A percentile compares a stretch with the other conserved stretches of the same genome.
These are phyloP conservation scores for Nomada fabriciana DNA, from an alignment of 2,888 invertebrate genomes.

Conservation along the genomic window DNA sequence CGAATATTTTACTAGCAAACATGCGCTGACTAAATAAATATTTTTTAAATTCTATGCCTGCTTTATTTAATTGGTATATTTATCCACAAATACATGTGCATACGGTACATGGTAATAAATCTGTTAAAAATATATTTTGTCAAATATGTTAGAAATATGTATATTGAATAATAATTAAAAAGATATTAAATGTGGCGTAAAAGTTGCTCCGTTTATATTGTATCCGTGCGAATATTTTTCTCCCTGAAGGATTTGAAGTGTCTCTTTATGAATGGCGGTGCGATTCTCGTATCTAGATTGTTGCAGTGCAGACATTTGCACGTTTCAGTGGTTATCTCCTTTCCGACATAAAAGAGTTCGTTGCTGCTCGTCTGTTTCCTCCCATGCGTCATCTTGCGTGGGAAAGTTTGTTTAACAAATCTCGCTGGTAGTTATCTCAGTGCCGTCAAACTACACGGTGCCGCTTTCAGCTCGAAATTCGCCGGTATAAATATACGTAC, in stretches of 20 bases:
- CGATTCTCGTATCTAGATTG: conserved; percentile 47
- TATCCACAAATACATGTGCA: too few relatives aligned
- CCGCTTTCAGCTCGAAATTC: conserved; percentile 26
- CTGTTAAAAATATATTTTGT: not conserved
- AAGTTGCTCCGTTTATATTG: not conserved
- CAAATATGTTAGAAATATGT: too few relatives aligned
- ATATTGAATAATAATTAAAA: not conserved
- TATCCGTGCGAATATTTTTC: not conserved
- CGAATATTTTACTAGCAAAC: too few relatives aligned
- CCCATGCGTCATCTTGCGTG: conserved; percentile 65
- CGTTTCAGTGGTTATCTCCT: conserved; percentile 53
- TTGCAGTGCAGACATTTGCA: conserved; percentile 46
- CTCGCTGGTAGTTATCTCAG: conserved; percentile 48
- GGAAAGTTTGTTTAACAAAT: conserved; percentile 65
- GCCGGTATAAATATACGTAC: conserved; percentile 20
- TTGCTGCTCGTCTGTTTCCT: conserved; percentile 59
- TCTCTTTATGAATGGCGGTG: conserved; percentile 49
- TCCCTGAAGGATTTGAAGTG: conserved; percentile 15
- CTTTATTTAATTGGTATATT: too few relatives aligned
- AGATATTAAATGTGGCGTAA: not conserved
- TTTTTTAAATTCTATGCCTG: too few relatives aligned
- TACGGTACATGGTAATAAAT: too few relatives aligned
- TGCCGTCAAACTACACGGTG: conserved; percentile 21
- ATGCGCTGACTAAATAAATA: too few relatives aligned
- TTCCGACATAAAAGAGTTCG: conserved; percentile 52